A percentile compares a stretch with the other conserved stretches of the same genome.
Conservation (phyloP, 2,113 vertebrate genomes). For the Periophthalmus modestus region DNA sequence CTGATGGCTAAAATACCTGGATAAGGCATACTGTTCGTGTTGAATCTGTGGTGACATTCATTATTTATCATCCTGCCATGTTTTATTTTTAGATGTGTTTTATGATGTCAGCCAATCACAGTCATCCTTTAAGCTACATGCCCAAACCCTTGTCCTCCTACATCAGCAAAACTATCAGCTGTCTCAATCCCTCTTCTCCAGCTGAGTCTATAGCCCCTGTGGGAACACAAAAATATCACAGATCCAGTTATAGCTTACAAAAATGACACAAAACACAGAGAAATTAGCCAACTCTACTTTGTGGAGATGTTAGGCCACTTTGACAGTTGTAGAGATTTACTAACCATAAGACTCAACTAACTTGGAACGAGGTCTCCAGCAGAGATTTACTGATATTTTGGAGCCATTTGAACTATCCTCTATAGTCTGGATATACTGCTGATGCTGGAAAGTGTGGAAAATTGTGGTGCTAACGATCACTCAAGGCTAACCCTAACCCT, state of each 20-base stretch:
- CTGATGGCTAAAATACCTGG: background rate
- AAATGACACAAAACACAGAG: background rate
- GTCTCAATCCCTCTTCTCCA: background rate
- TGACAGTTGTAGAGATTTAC: too few species aligned
- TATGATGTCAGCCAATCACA: background rate
- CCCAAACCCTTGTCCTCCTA: background rate
- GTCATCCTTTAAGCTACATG: background rate
- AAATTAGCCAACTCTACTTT: too few species aligned
- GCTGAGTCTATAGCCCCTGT: background rate
- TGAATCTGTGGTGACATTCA: background rate
- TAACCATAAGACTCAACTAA: background rate
- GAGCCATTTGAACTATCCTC: background rate
- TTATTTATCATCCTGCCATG: slow-evolving; percentile 12
- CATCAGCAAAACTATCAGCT: background rate
- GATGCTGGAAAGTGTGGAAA: background rate
- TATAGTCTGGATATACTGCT: background rate
- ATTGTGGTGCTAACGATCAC: background rate
- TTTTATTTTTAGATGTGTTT: slow-evolving; percentile 14
- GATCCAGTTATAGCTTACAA: background rate
- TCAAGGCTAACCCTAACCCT: slow-evolving; percentile 1
- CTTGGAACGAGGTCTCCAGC: too few species aligned
- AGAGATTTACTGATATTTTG: background rate
- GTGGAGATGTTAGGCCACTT: too few species aligned
- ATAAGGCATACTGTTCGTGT: background rate
- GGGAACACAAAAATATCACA: background rate